Evolutionary conservation across 2,888 invertebrate genomes (phyloP).

Genomic region (Ditula angustiorana): DNA sequence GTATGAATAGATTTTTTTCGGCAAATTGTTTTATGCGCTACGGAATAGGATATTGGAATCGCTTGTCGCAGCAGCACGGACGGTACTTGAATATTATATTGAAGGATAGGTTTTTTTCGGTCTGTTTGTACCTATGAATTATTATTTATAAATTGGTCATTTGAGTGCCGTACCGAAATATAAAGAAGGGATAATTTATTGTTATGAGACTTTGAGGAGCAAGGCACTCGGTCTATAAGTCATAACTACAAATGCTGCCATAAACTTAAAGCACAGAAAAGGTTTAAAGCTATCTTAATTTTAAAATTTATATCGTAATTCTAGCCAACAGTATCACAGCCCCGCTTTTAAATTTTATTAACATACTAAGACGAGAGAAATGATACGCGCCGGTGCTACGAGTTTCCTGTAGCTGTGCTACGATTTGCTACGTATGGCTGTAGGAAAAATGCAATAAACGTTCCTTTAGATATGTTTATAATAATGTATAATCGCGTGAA

Average conservation of each 20-base stretch:
- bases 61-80: conserved; percentile 12
- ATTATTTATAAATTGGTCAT: background rate
- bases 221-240: too few relatives aligned
- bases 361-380: background rate
- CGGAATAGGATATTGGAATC: conserved; percentile 20
- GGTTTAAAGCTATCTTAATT: too few relatives aligned
- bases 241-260: too few relatives aligned
- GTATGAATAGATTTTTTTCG: conserved; percentile 37
- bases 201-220: too few relatives aligned
- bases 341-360: background rate
- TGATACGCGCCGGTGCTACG: background rate
- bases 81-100: conserved; percentile 6
- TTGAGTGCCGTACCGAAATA: background rate
- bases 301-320: too few relatives aligned
- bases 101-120: background rate
- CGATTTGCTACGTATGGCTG: background rate
- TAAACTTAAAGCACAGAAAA: too few relatives aligned
- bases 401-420: conserved; percentile 6
- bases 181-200: background rate
- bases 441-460: background rate
- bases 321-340: too few relatives aligned
- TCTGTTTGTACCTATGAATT: background rate
- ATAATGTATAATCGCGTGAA: background rate
- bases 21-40: conserved; percentile 36
- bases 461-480: too few relatives aligned